A percentile compares a stretch with the other conserved stretches of the same genome.
Evolutionary conservation across 2,797 vertebrate species (phyloP).

Genomic region (Avahi laniger): DNA sequence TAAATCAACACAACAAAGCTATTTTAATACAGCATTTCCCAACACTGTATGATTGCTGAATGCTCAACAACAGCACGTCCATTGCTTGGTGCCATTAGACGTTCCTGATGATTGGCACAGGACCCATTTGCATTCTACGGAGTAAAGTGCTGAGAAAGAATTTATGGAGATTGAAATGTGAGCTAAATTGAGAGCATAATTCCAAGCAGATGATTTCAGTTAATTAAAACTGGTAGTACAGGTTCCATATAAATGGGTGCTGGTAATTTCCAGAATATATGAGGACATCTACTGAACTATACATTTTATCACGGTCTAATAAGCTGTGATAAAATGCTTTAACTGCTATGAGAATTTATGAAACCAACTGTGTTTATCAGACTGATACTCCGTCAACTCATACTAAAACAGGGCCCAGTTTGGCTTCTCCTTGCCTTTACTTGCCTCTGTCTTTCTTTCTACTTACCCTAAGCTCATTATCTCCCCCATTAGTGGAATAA

Average conservation of each 20-base stretch:
- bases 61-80: neutral
- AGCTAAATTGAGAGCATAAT: slow-evolving; percentile 78
- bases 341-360: slow-evolving; percentile 59
- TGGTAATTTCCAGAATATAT: slow-evolving; percentile 77
- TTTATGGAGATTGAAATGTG: slow-evolving; percentile 81
- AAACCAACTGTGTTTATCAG: slow-evolving; percentile 50
- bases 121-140: slow-evolving; percentile 63
- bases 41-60: neutral
- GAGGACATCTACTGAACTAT: slow-evolving; percentile 67
- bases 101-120: neutral
- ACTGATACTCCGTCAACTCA: slow-evolving; percentile 12
- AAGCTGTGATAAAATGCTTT: slow-evolving; percentile 70
- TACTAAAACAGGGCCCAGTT: neutral
- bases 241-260: slow-evolving; percentile 74
- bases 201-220: slow-evolving; percentile 80
- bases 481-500: neutral
- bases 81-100: neutral
- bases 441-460: neutral
- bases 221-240: slow-evolving; percentile 79
- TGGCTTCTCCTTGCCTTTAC: neutral
- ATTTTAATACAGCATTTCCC: neutral
- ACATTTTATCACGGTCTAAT: slow-evolving; percentile 76
- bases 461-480: neutral
- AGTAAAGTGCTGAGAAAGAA: slow-evolving; percentile 58
- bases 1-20: neutral